phyloP scores from a whole-genome alignment of 2,113 vertebrate genomes.

The Actenoides lindsayi region DNA sequence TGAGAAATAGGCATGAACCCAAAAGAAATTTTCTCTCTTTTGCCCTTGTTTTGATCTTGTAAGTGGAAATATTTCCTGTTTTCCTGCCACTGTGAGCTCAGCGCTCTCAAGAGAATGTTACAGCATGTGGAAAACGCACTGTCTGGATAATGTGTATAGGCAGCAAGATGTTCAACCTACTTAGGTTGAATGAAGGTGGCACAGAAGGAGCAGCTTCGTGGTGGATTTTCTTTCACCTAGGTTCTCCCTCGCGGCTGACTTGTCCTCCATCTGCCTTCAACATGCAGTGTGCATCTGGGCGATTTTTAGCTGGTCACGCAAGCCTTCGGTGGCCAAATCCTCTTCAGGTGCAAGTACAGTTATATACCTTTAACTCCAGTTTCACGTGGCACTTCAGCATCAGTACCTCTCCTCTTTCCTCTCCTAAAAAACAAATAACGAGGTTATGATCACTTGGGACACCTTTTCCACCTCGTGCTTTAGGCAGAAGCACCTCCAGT shows the following conservation, averaged over 20 bases:
- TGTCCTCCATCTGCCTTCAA: neutral
- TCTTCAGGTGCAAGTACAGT: neutral
- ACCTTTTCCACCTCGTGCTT: neutral
- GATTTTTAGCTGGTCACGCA: neutral
- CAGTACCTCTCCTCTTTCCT: neutral
- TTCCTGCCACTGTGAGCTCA: neutral
- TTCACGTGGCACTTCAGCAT: accelerated
- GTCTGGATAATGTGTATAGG: neutral
- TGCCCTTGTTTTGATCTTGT: neutral
- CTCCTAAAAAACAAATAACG: neutral
- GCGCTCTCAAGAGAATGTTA: neutral
- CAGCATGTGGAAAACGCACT: neutral
- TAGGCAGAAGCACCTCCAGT: neutral
- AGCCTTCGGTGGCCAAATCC: neutral
- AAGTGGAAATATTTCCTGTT: neutral
- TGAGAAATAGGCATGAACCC: neutral
- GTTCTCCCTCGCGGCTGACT: neutral
- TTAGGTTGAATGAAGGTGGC: neutral
- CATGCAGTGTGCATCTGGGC: accelerated
- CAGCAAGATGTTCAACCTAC: neutral
- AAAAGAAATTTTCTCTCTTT: neutral
- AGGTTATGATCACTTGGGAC: neutral
- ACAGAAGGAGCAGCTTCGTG: neutral
- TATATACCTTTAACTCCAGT: neutral
- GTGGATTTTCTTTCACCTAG: neutral